Base-by-base conservation (phyloP, 2,113 vertebrate genomes). In the Eretmochelys imbricata region DNA sequence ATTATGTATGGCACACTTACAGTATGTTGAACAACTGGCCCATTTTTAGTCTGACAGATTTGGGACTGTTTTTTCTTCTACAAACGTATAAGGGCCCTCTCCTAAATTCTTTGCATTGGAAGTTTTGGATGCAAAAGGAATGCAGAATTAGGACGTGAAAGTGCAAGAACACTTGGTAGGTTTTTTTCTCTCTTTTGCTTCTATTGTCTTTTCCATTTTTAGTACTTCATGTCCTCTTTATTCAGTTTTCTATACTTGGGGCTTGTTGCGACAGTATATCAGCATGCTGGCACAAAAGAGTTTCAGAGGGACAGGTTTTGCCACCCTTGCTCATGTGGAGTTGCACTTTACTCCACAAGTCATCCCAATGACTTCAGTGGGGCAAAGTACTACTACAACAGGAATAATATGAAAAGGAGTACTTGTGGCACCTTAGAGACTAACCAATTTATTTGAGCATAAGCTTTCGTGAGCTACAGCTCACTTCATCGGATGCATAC, bases 21-120 rank as follows among this genome's bases (percentile, higher is more conserved):
- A 62, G 22, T 82, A 84, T n/a, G 87, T 24, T 89, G 31, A 90
- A 42, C 6, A 89, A 46, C 0, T 65, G 13, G 76, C 6, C 35
- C 31, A 84, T 90, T 65, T 82, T 97, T 87, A 80, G 24, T 65
- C 48, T 89, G 49, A 62, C 22, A 89, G 38, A 50, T 75, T 59
- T 82, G 1, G 13, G 35, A 87, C 19, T 87, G 17, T 10, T 86
- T 85, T 82, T 95, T 55, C 54, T 82, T n/a, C 42, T 5, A 59
- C 13, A 89, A 65, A 76, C 82, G 53, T 53, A 22, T 14, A 69
- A 20, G 42, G 27, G 29, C 25, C 12, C 31, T 90, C 7, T 27
- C 8, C 14, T 87, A 5, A 76, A 59, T 54, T 88, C 27, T 49
- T 35, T 48, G 72, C n/a, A 48, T 84, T 69, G 54, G 88, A 85